Evolutionary conservation across 2,113 vertebrate species (phyloP).

Genomic region (Pedetes capensis): DNA sequence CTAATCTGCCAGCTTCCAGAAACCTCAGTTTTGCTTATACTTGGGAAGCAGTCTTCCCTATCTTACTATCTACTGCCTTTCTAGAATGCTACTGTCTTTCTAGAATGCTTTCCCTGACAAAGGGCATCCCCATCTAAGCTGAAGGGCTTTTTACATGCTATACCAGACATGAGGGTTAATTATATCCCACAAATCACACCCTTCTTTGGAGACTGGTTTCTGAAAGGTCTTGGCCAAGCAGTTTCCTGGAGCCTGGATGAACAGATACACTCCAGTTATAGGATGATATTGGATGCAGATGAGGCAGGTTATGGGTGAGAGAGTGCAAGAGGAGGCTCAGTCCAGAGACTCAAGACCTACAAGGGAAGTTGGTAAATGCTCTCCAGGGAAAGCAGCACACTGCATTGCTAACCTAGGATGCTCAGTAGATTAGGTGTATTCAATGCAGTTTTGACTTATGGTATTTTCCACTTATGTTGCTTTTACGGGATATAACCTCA

Average conservation of each 20-base stretch:
- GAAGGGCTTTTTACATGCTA: not conserved
- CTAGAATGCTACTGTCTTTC: not conserved
- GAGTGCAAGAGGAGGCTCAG: not conserved
- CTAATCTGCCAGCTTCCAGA: not conserved
- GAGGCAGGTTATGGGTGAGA: not conserved
- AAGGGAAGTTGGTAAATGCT: not conserved
- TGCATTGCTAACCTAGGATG: too few species aligned
- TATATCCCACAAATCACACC: not conserved
- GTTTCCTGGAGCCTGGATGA: not conserved
- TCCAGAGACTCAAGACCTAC: not conserved
- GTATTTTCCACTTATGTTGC: not conserved
- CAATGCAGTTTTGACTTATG: too few species aligned
- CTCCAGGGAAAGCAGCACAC: accelerated
- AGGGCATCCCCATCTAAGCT: not conserved
- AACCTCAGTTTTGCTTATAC: not conserved
- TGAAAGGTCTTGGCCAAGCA: not conserved
- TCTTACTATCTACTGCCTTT: not conserved
- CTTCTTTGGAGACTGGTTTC: not conserved
- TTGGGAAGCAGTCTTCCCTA: not conserved
- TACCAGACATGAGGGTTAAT: not conserved
- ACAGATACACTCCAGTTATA: not conserved
- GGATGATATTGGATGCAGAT: not conserved
- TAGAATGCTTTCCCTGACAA: not conserved
- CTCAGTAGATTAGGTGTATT: too few species aligned
- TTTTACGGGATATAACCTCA: not conserved